Conservation (phyloP, 2,888 invertebrate species). For the Cancer borealis region DNA sequence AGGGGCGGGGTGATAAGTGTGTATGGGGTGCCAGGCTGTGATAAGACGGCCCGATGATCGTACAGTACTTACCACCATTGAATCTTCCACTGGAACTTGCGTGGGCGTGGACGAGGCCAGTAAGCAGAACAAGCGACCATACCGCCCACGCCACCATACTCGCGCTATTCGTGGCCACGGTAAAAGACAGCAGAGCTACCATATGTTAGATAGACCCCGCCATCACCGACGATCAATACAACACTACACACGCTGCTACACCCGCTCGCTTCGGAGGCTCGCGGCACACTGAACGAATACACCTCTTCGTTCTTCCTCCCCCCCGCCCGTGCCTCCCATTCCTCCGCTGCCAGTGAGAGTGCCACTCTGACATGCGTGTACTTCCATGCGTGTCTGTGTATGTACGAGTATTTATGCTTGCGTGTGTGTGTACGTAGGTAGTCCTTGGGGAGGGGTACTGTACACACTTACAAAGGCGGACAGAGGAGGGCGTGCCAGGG, state of each 20-base stretch:
- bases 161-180: constrained; percentile 64
- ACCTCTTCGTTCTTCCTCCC: background rate
- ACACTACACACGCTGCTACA: constrained; percentile 54
- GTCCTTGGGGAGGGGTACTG: background rate
- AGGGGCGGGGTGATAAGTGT: constrained; percentile 33
- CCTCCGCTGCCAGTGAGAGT: constrained; percentile 33
- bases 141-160: constrained; percentile 67
- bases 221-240: constrained; percentile 69
- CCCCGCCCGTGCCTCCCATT: background rate
- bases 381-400: constrained; percentile 24
- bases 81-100: constrained; percentile 47
- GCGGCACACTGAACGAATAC: constrained; percentile 62
- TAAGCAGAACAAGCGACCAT: constrained; percentile 47
- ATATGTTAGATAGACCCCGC: constrained; percentile 69
- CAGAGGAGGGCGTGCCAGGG: background rate
- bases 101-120: constrained; percentile 51
- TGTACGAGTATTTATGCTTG: constrained; percentile 10
- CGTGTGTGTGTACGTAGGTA: background rate
- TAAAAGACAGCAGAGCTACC: constrained; percentile 66
- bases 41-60: constrained; percentile 12
- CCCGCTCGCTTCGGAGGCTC: constrained; percentile 59
- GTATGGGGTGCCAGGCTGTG: constrained; percentile 6
- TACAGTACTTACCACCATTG: constrained; percentile 65
- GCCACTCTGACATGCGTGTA: constrained; percentile 54
- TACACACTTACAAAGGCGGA: background rate